Evolutionary conservation across 2,888 invertebrate species (phyloP), one percentile per base, ranked within the genome.

Genomic region (Ormyrus rosae): DNA sequence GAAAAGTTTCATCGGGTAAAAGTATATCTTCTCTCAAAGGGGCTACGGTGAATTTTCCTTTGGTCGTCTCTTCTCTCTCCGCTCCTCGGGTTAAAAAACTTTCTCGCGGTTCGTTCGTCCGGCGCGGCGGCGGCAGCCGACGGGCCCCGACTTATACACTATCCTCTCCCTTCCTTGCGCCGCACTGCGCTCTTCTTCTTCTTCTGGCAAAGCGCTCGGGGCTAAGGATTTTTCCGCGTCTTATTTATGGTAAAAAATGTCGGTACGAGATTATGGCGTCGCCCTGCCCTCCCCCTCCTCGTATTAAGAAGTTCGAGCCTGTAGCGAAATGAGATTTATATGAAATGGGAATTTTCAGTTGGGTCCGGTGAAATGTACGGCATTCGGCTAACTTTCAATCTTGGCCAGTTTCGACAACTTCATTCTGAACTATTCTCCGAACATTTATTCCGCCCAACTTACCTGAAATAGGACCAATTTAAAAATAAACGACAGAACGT

Each of bases 1-100:
- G 81, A 83, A 84, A 86, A 86, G 85, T 86, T 82, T 77, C 79
- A 77, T 73, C 79, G 71, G 46, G 76, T 65, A 77, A 76, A 79
- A 70, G 75, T 81, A 81, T 70, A 81, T 76, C 64, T 76, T 78
- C 68, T 11, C 56, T 56, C 60, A 63, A 68, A 68, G 56, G 64
- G 61, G 45, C 50, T 8, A 9, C 51, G 72, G 19, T 78, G 81
- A 81, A 81, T 70, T 77, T 78, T 78, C 69, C 64, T 65, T 53
- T 53, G 56, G 53, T 34, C 65, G 65, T 55, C 19, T 34, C 45
- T 55, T 50, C 7, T 61, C 53, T 34, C 63, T n/a, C 19, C 63
- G 58, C 51, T 50, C 65, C 65, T 45, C n/a, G 50, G 67, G 74
- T 53, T 80, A 74, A 79, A 80, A 82, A 80, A 78, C 53, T 82